Evolutionary conservation across 2,113 vertebrate species (phyloP).

Genomic region (Lepisosteus oculatus): DNA sequence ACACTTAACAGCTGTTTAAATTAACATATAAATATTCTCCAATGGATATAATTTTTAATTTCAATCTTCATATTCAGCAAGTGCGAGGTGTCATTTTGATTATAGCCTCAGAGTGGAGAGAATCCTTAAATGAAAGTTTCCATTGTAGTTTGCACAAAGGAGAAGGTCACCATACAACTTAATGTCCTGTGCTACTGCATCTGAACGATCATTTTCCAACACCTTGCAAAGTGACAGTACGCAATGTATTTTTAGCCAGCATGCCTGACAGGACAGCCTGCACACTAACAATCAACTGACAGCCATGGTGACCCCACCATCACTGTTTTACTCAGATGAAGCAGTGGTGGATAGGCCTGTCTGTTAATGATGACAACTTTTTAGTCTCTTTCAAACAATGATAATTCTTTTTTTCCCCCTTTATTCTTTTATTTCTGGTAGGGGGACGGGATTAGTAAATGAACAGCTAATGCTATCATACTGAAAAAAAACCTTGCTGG

Average conservation of each 20-base stretch:
- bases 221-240: constrained; percentile 82
- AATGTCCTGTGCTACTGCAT: constrained; percentile 68
- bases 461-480: too few relatives aligned
- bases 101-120: not conserved
- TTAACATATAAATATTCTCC: too few relatives aligned
- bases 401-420: too few relatives aligned
- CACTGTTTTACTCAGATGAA: constrained; percentile 76
- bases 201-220: constrained; percentile 79
- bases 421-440: too few relatives aligned
- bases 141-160: constrained; percentile 71
- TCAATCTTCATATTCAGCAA: not conserved
- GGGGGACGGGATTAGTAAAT: too few relatives aligned
- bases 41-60: not conserved
- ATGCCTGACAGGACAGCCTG: constrained; percentile 72
- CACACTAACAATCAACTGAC: constrained; percentile 82
- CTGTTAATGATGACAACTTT: constrained; percentile 66
- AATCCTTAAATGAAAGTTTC: constrained; percentile 64
- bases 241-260: constrained; percentile 80
- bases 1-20: too few relatives aligned
- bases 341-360: constrained; percentile 68
- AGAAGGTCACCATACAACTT: constrained; percentile 83
- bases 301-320: constrained; percentile 75
- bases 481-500: too few relatives aligned
- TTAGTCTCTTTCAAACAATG: not conserved
- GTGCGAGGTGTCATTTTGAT: not conserved